Percentiles rank a stretch among this genome's conserved stretches.
Evolutionary conservation across 2,888 invertebrate genomes (phyloP).

Genomic region (Choristoneura rosaceana): DNA sequence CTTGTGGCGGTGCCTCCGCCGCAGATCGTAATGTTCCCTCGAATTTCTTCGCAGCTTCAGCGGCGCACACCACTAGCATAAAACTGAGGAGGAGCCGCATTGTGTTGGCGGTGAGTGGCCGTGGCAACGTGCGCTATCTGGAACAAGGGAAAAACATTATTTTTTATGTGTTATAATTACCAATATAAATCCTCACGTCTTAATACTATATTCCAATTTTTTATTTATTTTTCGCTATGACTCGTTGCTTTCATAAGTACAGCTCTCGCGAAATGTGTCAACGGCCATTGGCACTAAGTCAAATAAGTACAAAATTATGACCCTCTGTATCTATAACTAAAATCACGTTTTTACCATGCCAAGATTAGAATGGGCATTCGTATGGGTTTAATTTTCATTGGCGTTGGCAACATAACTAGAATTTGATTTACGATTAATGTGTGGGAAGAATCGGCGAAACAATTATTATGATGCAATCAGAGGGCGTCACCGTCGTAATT

Average conservation of each 20-base stretch:
- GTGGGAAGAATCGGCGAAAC: conserved; percentile 58
- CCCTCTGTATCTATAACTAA: conserved; percentile 47
- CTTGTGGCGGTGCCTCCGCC: conserved; percentile 80
- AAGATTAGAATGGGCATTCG: not conserved
- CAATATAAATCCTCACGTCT: not conserved
- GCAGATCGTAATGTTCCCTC: conserved; percentile 79
- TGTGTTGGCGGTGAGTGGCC: conserved; percentile 70
- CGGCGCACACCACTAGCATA: conserved; percentile 76
- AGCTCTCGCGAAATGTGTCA: conserved; percentile 51
- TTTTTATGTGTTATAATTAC: not conserved
- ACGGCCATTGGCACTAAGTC: conserved; percentile 46
- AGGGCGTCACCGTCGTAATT: conserved; percentile 67
- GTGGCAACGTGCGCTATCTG: conserved; percentile 81
- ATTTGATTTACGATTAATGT: conserved; percentile 30
- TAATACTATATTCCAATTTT: not conserved
- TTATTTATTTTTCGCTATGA: not conserved
- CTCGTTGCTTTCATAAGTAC: conserved; percentile 38
- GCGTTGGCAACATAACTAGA: conserved; percentile 19
- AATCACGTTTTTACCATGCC: conserved; percentile 50
- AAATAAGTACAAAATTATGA: conserved; percentile 48
- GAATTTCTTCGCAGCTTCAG: conserved; percentile 79
- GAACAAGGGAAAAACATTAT: conserved; percentile 71
- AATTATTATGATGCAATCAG: conserved; percentile 66
- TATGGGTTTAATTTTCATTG: conserved; percentile 33
- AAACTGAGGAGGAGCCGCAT: conserved; percentile 80